Conservation (phyloP, 2,797 vertebrate species). For the Buceros bicornis region DNA sequence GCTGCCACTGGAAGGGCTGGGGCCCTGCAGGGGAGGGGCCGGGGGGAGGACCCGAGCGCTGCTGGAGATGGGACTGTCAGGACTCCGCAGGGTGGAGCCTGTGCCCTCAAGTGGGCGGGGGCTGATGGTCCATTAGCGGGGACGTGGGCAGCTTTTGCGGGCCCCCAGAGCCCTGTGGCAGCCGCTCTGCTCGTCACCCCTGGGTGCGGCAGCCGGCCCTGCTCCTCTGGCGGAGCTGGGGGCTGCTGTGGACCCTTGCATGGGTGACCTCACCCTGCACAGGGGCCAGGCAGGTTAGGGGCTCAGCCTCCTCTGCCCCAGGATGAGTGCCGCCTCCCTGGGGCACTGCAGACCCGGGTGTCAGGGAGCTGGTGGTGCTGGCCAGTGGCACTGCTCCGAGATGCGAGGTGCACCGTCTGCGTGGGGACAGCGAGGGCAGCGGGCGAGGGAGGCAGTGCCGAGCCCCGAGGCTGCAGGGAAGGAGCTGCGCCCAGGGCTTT, state of each 20-base stretch:
- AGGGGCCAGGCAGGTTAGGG: background rate
- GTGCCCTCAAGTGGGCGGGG: accelerated
- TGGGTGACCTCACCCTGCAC: background rate
- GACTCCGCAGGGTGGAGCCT: background rate
- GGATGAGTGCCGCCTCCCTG: background rate
- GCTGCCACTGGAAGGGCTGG: background rate
- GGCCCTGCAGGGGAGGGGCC: accelerated
- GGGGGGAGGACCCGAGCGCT: background rate
- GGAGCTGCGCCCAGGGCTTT: background rate
- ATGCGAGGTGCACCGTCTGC: accelerated
- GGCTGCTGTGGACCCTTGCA: too few species aligned
- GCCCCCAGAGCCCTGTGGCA: accelerated
- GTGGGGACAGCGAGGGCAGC: background rate
- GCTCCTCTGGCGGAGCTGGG: too few species aligned
- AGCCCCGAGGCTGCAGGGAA: background rate
- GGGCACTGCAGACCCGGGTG: background rate
- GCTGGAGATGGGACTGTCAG: background rate
- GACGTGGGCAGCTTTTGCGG: background rate
- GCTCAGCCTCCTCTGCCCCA: background rate
- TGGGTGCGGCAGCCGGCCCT: accelerated
- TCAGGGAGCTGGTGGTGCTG: accelerated
- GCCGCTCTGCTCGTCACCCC: accelerated
- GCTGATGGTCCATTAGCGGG: background rate
- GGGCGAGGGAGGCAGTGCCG: background rate
- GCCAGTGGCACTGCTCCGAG: accelerated